These are phyloP conservation scores for Ichneumoninae sp. DNA, from an alignment of 2,888 invertebrate genomes.

Conservation along the genomic window DNA sequence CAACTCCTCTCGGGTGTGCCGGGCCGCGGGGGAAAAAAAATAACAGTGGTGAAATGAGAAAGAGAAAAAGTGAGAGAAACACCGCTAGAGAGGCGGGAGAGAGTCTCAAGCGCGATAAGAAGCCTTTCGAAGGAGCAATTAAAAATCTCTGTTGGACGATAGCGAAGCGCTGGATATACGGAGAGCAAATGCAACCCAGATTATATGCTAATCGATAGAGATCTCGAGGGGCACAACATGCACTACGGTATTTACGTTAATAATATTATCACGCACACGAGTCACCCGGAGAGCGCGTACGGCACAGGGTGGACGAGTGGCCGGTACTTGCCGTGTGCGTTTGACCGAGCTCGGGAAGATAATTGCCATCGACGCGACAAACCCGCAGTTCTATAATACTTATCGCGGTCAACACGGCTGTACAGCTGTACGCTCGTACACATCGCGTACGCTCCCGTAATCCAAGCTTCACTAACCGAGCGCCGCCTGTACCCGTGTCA, in stretches of 20 bases:
- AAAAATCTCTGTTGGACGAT: slow-evolving; percentile 76
- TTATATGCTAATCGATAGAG: slow-evolving; percentile 69
- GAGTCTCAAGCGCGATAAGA: slow-evolving; percentile 52
- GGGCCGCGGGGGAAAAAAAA: background rate
- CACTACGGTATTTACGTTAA: slow-evolving; percentile 79
- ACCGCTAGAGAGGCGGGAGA: slow-evolving; percentile 15
- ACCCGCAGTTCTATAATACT: slow-evolving; percentile 49
- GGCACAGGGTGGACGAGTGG: background rate
- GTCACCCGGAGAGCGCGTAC: slow-evolving; percentile 12
- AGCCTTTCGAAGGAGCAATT: slow-evolving; percentile 73
- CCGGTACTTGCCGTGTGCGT: slow-evolving; percentile 44
- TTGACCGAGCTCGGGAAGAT: slow-evolving; percentile 61
- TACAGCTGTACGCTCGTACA: slow-evolving; percentile 40
- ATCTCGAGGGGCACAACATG: slow-evolving; percentile 74
- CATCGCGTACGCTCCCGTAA: slow-evolving; percentile 28
- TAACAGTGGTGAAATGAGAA: background rate
- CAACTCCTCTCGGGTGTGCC: slow-evolving; percentile 15
- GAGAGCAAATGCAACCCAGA: slow-evolving; percentile 69
- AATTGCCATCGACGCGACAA: slow-evolving; percentile 67
- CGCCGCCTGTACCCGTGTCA: slow-evolving; percentile 61
- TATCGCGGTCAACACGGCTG: slow-evolving; percentile 55
- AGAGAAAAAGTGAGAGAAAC: slow-evolving; percentile 5
- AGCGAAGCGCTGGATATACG: slow-evolving; percentile 58
- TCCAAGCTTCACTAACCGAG: slow-evolving; percentile 23
- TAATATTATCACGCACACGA: slow-evolving; percentile 77